A percentile compares a stretch with the other conserved stretches of the same genome.
phyloP scores from a whole-genome alignment of 2,888 invertebrate species.

The Xanthostigma xanthostigma region DNA sequence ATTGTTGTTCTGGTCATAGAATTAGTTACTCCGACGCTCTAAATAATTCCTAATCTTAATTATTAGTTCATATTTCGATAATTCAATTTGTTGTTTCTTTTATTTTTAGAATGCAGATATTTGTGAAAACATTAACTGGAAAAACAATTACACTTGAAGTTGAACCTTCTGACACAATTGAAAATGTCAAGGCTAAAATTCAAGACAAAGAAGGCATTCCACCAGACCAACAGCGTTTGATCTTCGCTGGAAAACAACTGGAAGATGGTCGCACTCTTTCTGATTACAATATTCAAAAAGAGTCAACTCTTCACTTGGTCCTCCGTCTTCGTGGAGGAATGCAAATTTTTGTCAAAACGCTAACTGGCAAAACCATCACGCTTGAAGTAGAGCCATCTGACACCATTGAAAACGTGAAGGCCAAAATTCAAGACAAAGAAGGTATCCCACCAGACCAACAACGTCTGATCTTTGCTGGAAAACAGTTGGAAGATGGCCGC shows the following conservation, averaged over 20 bases:
- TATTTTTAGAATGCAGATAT: constrained; percentile 69
- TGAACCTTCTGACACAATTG: too few relatives aligned
- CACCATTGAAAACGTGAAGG: constrained; percentile 44
- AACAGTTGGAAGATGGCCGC: constrained; percentile 53
- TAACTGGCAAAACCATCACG: constrained; percentile 41
- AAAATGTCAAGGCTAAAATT: too few relatives aligned
- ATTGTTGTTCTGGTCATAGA: too few relatives aligned
- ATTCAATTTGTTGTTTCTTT: constrained; percentile 12
- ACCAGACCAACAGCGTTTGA: constrained; percentile 36
- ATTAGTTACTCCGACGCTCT: too few relatives aligned
- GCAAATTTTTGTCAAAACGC: too few relatives aligned
- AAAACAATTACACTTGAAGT: too few relatives aligned
- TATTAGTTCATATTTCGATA: too few relatives aligned
- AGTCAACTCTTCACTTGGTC: constrained; percentile 33
- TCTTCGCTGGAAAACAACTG: constrained; percentile 45
- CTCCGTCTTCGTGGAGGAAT: constrained; percentile 38
- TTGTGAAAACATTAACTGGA: constrained; percentile 79
- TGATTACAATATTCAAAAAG: constrained; percentile 45
- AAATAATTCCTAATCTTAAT: too few relatives aligned
- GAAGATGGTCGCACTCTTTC: constrained; percentile 45
- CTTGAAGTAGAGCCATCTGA: constrained; percentile 42
- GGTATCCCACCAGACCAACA: constrained; percentile 46
- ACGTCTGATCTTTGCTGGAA: constrained; percentile 46
- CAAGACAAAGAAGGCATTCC: constrained; percentile 31
- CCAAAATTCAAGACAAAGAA: constrained; percentile 37